Evolutionary conservation across 1,140 invertebrate species (phyloP).

Genomic region (Drosophila kepulauana): DNA sequence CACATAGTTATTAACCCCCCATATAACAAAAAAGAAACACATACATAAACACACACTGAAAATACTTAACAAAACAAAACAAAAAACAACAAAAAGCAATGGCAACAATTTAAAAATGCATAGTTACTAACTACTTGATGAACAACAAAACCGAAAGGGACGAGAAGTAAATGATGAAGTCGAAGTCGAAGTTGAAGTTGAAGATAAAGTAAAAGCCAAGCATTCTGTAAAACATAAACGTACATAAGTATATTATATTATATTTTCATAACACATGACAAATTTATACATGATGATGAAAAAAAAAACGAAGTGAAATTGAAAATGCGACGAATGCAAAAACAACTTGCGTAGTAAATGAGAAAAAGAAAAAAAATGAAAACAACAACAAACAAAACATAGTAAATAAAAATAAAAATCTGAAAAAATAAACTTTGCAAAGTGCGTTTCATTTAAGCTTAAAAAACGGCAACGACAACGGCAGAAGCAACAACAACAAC

Average conservation of each 20-base stretch:
- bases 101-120: constrained; percentile 74
- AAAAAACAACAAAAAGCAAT: constrained; percentile 47
- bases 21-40: constrained; percentile 8
- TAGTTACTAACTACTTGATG: constrained; percentile 71
- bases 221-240: constrained; percentile 81
- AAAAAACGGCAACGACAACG: background rate
- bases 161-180: constrained; percentile 1
- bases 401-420: constrained; percentile 81
- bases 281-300: constrained; percentile 70
- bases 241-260: constrained; percentile 84
- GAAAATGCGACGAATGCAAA: constrained; percentile 71
- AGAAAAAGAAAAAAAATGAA: constrained; percentile 69
- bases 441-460: constrained; percentile 62
- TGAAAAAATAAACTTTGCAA: constrained; percentile 65
- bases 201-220: constrained; percentile 58
- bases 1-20: constrained; percentile 51
- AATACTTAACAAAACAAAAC: constrained; percentile 5
- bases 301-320: constrained; percentile 39
- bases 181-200: constrained; percentile 24
- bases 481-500: background rate
- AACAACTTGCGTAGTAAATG: constrained; percentile 81
- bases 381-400: constrained; percentile 62
- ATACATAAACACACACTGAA: constrained; percentile 31
- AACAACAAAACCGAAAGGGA: constrained; percentile 28
- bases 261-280: constrained; percentile 83